Evolutionary conservation across 2,797 vertebrate genomes (phyloP).

Genomic region (Danio aesculapii): DNA sequence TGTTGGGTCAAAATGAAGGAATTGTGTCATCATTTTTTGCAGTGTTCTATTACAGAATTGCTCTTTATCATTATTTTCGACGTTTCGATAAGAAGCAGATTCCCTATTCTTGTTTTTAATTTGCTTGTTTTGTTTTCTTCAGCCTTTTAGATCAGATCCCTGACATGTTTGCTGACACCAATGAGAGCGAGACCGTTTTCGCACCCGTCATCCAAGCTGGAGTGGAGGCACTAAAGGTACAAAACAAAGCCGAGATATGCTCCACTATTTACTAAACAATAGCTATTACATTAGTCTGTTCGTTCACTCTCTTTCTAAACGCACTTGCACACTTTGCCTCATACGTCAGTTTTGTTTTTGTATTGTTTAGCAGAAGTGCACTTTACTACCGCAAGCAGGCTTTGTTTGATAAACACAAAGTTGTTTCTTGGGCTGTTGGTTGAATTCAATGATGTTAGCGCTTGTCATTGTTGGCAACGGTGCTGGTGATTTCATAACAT

Average conservation of each 20-base stretch:
- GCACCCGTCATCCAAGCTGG: slow-evolving; percentile 95
- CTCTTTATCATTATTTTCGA: too few relatives aligned
- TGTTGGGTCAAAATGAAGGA: too few relatives aligned
- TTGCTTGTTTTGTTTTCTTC: slow-evolving; percentile 6
- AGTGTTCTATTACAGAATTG: too few relatives aligned
- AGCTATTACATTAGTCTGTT: slow-evolving; percentile 6
- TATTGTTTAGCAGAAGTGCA: slow-evolving; percentile 8
- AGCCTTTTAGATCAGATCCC: slow-evolving; percentile 98
- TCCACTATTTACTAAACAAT: slow-evolving; percentile 12
- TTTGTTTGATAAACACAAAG: slow-evolving; percentile 29
- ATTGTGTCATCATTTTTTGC: too few relatives aligned
- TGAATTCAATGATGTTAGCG: background rate
- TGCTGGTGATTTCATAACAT: background rate
- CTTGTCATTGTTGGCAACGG: background rate
- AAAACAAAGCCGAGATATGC: slow-evolving; percentile 53
- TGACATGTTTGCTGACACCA: slow-evolving; percentile 94
- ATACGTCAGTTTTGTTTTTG: background rate
- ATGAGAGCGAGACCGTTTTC: slow-evolving; percentile 94
- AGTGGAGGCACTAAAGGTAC: slow-evolving; percentile 94
- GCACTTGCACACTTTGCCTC: background rate
- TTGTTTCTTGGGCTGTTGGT: background rate
- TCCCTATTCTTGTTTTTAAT: background rate
- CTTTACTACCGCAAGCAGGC: background rate
- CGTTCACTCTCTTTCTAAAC: background rate
- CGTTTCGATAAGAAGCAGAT: too few relatives aligned